Evolutionary conservation across 2,113 vertebrate species (phyloP).

Genomic region (Pseudonaja textilis): DNA sequence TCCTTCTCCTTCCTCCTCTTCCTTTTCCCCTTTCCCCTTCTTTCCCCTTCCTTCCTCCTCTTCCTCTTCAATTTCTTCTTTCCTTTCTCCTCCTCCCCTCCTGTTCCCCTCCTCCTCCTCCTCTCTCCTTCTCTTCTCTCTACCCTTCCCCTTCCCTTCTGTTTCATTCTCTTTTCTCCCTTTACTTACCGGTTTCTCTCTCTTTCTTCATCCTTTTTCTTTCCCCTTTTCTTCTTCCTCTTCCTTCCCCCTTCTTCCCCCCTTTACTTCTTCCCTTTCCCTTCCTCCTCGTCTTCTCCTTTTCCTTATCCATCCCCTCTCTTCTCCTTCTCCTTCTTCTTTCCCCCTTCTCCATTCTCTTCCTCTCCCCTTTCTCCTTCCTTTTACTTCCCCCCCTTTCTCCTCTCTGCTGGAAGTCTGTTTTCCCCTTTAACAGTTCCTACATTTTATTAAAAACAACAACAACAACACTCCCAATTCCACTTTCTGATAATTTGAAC

Average conservation of each 20-base stretch:
- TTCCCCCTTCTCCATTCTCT: neutral
- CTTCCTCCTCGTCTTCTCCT: neutral
- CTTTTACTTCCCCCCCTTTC: neutral
- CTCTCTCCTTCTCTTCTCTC: no score
- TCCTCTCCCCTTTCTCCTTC: neutral
- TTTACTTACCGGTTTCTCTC: no score
- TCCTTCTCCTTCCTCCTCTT: no score
- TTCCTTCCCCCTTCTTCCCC: no score
- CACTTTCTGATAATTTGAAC: neutral
- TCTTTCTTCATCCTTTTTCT: no score
- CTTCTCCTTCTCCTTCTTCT: no score
- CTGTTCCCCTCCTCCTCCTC: fast-evolving
- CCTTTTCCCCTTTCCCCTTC: fast-evolving
- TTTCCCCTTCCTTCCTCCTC: fast-evolving
- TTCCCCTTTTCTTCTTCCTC: no score
- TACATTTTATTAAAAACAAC: neutral
- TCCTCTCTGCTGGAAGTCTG: neutral
- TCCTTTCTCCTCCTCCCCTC: neutral
- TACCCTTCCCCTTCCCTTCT: no score
- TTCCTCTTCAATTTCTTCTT: fast-evolving
- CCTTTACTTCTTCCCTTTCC: neutral
- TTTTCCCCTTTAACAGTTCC: neutral
- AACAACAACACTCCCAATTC: neutral
- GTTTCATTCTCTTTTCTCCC: no score
- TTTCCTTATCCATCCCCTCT: neutral